A percentile compares a stretch with the other conserved stretches of the same genome.
These are phyloP conservation scores for Sula dactylatra DNA, from an alignment of 2,113 vertebrate genomes.

Conservation along the genomic window DNA sequence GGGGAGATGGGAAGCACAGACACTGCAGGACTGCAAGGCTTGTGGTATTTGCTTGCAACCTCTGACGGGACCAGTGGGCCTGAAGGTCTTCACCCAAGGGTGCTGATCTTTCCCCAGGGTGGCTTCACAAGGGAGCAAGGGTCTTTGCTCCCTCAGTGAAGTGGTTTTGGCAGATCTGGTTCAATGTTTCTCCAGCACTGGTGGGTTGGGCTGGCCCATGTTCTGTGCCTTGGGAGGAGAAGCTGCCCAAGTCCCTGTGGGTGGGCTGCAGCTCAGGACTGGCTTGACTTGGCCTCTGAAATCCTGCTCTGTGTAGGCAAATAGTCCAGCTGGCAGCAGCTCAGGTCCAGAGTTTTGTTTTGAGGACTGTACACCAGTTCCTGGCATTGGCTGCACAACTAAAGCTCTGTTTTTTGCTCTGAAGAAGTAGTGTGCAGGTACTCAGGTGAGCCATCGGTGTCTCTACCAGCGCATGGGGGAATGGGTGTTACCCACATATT, in stretches of 20 bases:
- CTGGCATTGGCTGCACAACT: not conserved
- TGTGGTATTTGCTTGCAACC: not conserved
- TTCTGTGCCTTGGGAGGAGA: not conserved
- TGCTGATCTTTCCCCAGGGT: not conserved
- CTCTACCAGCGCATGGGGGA: not conserved
- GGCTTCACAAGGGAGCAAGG: not conserved
- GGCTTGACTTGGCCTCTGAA: not conserved
- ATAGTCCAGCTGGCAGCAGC: not conserved
- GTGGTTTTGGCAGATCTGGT: not conserved
- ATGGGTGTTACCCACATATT: fast-evolving
- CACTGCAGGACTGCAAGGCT: not conserved
- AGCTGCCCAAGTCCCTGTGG: not conserved
- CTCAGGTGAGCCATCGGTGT: not conserved
- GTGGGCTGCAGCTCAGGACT: not conserved
- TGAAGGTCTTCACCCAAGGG: not conserved
- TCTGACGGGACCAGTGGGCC: not conserved
- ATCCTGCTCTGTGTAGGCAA: not conserved
- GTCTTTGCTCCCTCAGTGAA: not conserved
- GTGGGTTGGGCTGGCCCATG: not conserved
- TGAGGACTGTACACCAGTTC: not conserved
- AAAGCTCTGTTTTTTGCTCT: not conserved
- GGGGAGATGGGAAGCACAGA: not conserved
- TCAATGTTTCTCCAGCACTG: not conserved
- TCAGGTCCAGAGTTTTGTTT: not conserved
- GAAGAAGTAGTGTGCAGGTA: not conserved